Evolutionary conservation across 1,140 invertebrate species (phyloP).

Genomic region (Drosophila yakuba): DNA sequence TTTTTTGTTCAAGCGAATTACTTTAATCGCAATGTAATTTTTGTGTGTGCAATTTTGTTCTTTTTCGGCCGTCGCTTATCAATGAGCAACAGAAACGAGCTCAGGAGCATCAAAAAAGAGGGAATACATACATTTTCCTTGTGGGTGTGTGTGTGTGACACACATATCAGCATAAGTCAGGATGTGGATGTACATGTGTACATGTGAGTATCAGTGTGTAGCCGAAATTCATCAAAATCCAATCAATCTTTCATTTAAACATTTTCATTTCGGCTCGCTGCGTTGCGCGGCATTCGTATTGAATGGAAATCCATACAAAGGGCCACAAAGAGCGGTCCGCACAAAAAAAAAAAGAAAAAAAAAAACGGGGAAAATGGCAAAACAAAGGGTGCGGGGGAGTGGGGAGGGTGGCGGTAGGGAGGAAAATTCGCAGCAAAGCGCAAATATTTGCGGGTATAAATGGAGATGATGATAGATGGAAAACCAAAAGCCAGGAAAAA

Average conservation of each 20-base stretch:
- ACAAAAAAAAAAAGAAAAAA: not conserved
- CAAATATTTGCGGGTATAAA: slow-evolving; percentile 82
- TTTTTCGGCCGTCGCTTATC: slow-evolving; percentile 16
- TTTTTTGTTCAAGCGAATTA: slow-evolving; percentile 40
- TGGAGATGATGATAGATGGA: slow-evolving; percentile 76
- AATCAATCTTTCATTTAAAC: slow-evolving; percentile 82
- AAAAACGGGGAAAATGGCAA: slow-evolving; percentile 24
- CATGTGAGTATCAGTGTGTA: slow-evolving; percentile 52
- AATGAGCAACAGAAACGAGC: slow-evolving; percentile 35
- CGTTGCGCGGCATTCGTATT: slow-evolving; percentile 61
- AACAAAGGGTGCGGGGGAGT: slow-evolving; percentile 32
- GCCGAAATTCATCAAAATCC: slow-evolving; percentile 79
- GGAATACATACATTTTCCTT: not conserved
- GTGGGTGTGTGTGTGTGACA: slow-evolving; percentile 8
- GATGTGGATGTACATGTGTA: slow-evolving; percentile 1
- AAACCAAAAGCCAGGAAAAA: slow-evolving; percentile 40
- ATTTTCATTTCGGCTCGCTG: slow-evolving; percentile 80
- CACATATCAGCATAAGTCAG: slow-evolving; percentile 19
- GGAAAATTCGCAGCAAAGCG: slow-evolving; percentile 71
- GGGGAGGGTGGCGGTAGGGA: slow-evolving; percentile 7
- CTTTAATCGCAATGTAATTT: slow-evolving; percentile 73
- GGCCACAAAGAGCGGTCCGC: slow-evolving; percentile 7
- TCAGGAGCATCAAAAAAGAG: slow-evolving; percentile 7
- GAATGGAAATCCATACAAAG: slow-evolving; percentile 68
- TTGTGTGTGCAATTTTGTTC: slow-evolving; percentile 23